Base-by-base conservation (phyloP, 2,888 invertebrate species). In the Hartigia nigra region DNA sequence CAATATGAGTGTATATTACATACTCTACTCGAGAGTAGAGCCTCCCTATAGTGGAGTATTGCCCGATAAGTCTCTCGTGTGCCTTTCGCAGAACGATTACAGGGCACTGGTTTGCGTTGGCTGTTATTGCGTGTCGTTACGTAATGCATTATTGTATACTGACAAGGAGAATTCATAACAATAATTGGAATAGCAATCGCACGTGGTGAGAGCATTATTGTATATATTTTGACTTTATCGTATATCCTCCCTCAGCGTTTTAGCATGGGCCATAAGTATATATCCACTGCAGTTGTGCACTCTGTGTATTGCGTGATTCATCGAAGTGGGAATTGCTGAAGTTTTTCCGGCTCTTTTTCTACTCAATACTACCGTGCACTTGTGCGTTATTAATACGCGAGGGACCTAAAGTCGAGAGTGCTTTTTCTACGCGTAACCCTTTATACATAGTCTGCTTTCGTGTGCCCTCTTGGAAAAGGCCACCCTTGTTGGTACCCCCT, bases 381-480 rank as follows among this genome's bases (percentile, higher is more conserved):
- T 55, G 81, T 85, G 82, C 85, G 84, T 86, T 86, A 86, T 86
- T 86, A 86, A 86, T 86, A 86, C 84, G 81, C 84, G 81, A 78
- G 80, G 55, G 55, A 55, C 55, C 55, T 55, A 2, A 55, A 55
- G 55, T 23, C 23, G 55, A 55, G 55, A 55, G 55, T 23, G 55
- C 55, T 55, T 55, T 23, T 55, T 55, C 55, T 55, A 55, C 23
- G 55, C 55, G 55, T 55, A 9, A 55, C 23, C 23, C 55, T 23
- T 23, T 55, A 23, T 23, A 23, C 55, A 23, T 55, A 55, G 55
- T 55, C 55, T 55, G 55, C 23, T 5, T 9, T 55, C 55, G 23
- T 23, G 23, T 55, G 23, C 55, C 55, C 55, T 55, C 55, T 55
- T 55, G 5, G 55, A 55, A 23, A 55, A 39, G 14, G 55, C 55